Conservation (phyloP, 2,797 vertebrate genomes). For the Linurgus olivaceus region DNA sequence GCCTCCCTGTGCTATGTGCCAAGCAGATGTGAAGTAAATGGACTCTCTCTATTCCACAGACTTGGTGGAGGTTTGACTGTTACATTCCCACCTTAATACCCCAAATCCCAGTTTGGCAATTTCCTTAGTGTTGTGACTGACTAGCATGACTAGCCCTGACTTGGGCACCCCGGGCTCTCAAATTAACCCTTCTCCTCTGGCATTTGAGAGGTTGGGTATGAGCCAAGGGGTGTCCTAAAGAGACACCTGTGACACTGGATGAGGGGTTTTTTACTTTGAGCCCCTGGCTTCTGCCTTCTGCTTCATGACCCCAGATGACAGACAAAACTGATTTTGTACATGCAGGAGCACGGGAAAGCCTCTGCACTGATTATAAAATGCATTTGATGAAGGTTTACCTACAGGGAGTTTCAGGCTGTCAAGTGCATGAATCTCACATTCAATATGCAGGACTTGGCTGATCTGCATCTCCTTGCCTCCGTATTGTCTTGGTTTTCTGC, state of each 20-base stretch:
- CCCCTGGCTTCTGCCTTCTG: background rate
- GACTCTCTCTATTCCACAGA: background rate
- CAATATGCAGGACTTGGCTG: background rate
- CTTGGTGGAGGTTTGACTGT: background rate
- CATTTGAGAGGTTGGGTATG: background rate
- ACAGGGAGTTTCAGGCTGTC: background rate
- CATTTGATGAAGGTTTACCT: background rate
- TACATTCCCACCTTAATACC: background rate
- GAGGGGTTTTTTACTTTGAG: background rate
- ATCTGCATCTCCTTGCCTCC: background rate
- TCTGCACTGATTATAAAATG: background rate
- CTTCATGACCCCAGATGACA: background rate
- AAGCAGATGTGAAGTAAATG: background rate
- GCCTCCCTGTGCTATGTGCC: background rate
- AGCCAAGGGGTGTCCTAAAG: background rate
- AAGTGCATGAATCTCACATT: background rate
- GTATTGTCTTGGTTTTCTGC: background rate
- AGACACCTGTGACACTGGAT: background rate
- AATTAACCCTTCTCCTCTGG: background rate
- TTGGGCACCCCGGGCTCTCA: background rate
- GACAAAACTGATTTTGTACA: background rate
- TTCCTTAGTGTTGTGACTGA: background rate
- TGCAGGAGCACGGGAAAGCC: background rate
- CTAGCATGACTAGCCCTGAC: background rate
- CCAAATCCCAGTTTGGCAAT: background rate